Evolutionary conservation across 2,797 vertebrate genomes (phyloP), one percentile per base, ranked within the genome.

Genomic region (Clarias platycephalus): DNA sequence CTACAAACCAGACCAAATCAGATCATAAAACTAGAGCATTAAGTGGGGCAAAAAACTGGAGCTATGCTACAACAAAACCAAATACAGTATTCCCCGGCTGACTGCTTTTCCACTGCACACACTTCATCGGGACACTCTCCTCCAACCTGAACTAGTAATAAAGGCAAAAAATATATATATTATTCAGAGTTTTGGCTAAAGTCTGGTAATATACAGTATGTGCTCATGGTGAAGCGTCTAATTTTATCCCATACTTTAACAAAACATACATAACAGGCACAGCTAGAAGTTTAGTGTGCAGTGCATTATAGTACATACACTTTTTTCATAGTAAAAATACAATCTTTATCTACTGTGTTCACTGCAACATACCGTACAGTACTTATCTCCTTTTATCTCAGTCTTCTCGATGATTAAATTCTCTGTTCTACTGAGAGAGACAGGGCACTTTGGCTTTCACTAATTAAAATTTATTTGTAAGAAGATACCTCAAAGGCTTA

Each of bases 31-130:
- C 88, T 95, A 86, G 93, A 94, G 93, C 94, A 94, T 86, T 88
- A 95, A 95, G 91, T 95, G 86, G 93, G 93, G 89, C 94, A 93
- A 85, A 87, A 90, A 94, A 94, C 91, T 92, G 91, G 91, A 90
- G 90, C 92, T 92, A 88, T 72, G 90, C 89, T 92, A 89, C 82
- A 86, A 87, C 85, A 89, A 90, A 90, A 88, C 92, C 80, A 87
- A 90, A 91, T 79, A 57, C 82, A 87, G 88, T 80, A 86, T 77
- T 87, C 76, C 86, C 88, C 66, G 53, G 64, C 88, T 80, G 75
- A 83, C 16, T 60, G 49, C 64, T 77, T 85, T 77, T 72, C 58
- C 26, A 67, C 44, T 37, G 53, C 55, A 67, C 58, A 22, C n/a
- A 24, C 22, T 78, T 53, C 53, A 80, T 37, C 64, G 57, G 70